Conservation (phyloP, 2,797 vertebrate species). For the Cyclopterus lumpus region DNA sequence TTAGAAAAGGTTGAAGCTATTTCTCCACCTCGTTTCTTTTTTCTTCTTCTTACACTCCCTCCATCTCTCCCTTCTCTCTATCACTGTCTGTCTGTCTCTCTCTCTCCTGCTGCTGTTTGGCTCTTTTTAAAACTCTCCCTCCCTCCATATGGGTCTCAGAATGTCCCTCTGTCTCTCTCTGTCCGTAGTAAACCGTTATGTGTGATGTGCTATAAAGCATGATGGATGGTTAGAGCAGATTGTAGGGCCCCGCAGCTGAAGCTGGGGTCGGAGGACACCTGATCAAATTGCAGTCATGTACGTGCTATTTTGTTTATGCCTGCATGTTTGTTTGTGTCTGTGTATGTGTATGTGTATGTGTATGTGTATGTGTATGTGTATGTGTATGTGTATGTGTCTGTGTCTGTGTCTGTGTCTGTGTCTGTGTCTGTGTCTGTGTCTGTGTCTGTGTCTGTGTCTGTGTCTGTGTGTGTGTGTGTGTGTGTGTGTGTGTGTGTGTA, state of each 20-base stretch:
- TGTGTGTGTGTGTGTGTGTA: background rate
- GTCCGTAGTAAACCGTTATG: slow-evolving; percentile 59
- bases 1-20: slow-evolving; percentile 80
- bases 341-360: background rate
- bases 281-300: slow-evolving; percentile 68
- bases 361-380: background rate
- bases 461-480: background rate
- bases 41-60: slow-evolving; percentile 20
- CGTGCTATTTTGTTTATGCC: slow-evolving; percentile 9
- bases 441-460: background rate
- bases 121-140: slow-evolving; percentile 56
- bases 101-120: slow-evolving; percentile 23
- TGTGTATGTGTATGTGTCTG: background rate
- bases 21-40: slow-evolving; percentile 23
- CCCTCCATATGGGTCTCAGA: slow-evolving; percentile 24
- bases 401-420: background rate
- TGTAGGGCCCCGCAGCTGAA: slow-evolving; percentile 70
- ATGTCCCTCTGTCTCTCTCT: slow-evolving; percentile 34
- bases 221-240: slow-evolving; percentile 75
- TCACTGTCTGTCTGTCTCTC: slow-evolving; percentile 17
- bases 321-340: background rate
- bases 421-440: background rate
- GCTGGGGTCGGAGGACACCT: slow-evolving; percentile 62
- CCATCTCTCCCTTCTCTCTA: slow-evolving; percentile 12
- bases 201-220: slow-evolving; percentile 73